These are phyloP conservation scores for Pangasianodon hypophthalmus DNA, from an alignment of 2,113 vertebrate genomes.

Conservation along the genomic window DNA sequence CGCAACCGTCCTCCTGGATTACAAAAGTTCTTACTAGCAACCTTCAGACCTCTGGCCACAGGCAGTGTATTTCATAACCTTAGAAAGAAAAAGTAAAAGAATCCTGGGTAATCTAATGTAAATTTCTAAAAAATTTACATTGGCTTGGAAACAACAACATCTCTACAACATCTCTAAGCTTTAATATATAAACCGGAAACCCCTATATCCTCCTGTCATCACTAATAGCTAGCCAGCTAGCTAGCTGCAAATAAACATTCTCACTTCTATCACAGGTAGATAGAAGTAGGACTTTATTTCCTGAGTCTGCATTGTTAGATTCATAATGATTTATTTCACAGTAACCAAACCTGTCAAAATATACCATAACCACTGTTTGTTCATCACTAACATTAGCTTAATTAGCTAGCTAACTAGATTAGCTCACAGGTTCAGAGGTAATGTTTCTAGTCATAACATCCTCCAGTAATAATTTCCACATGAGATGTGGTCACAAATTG, in stretches of 20 bases:
- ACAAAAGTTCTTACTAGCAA: neutral
- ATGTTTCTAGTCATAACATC: neutral
- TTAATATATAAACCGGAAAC: neutral
- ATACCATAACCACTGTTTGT: neutral
- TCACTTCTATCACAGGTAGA: neutral
- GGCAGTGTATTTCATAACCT: neutral
- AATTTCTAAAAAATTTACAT: neutral
- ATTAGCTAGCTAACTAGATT: neutral
- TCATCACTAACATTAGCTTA: neutral
- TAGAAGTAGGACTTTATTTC: neutral
- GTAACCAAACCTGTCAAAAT: neutral
- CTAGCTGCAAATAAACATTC: neutral
- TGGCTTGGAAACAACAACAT: neutral
- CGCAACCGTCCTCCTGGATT: neutral
- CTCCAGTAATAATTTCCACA: neutral
- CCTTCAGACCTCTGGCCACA: neutral
- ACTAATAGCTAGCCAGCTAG: neutral
- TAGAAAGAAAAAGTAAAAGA: neutral
- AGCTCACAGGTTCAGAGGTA: neutral
- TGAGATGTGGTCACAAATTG: neutral
- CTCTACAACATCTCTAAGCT: neutral
- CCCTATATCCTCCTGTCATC: neutral
- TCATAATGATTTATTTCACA: neutral
- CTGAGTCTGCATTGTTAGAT: neutral
- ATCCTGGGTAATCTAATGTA: neutral